Conservation (phyloP, 2,113 vertebrate species). For the Lepidothrix coronata region DNA sequence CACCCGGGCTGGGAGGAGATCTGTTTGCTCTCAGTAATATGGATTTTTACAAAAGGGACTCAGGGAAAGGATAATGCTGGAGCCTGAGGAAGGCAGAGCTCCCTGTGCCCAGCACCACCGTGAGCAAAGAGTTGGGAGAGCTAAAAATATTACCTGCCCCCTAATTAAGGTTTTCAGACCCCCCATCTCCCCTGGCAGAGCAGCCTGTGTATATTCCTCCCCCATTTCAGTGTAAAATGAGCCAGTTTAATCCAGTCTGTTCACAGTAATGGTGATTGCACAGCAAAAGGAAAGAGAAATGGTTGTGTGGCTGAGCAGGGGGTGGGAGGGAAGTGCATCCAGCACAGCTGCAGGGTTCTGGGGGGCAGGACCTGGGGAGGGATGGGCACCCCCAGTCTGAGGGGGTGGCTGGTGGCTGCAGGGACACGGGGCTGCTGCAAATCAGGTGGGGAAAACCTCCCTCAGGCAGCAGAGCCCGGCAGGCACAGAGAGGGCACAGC, state of each 20-base stretch:
- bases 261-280: background rate
- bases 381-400: background rate
- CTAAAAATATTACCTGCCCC: background rate
- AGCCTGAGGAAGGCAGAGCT: background rate
- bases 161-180: background rate
- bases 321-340: background rate
- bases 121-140: background rate
- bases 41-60: background rate
- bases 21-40: background rate
- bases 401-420: background rate
- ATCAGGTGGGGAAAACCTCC: background rate
- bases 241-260: background rate
- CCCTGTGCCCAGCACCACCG: background rate
- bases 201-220: background rate
- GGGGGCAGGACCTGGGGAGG: fast-evolving
- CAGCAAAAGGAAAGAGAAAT: background rate
- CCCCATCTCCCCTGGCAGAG: background rate
- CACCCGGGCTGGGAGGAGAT: background rate
- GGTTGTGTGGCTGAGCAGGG: background rate
- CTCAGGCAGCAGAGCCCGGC: background rate
- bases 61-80: background rate
- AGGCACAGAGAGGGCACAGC: background rate
- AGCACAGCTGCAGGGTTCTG: background rate
- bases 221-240: background rate
- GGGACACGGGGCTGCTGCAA: background rate